Conservation (phyloP, 2,888 invertebrate genomes). For the Chaitophorus viminalis region DNA sequence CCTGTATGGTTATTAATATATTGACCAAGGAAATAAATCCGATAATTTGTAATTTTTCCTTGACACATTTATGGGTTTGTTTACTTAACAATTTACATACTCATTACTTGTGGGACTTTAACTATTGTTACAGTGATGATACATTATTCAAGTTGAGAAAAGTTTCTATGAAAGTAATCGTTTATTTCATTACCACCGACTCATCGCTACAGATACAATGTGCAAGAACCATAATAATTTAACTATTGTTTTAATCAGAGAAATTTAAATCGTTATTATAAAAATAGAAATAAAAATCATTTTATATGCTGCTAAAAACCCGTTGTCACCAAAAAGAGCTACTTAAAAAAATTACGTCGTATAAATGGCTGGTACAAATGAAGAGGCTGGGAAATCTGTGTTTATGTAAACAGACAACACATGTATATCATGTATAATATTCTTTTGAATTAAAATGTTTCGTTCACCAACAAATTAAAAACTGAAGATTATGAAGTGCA, state of each 20-base stretch:
- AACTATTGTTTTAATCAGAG: not conserved
- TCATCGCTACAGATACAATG: not conserved
- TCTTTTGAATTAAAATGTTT: not conserved
- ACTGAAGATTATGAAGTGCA: not conserved
- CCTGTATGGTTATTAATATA: too few species aligned
- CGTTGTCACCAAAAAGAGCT: not conserved
- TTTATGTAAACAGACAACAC: not conserved
- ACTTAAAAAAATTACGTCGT: not conserved
- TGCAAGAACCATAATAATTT: not conserved
- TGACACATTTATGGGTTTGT: too few species aligned
- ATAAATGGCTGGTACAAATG: not conserved
- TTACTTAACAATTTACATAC: too few species aligned
- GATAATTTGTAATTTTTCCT: too few species aligned
- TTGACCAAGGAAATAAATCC: too few species aligned
- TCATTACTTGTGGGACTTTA: too few species aligned
- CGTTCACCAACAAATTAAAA: not conserved
- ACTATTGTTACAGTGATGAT: not conserved
- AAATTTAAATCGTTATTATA: constrained; percentile 8
- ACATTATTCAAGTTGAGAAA: not conserved
- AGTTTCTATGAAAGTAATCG: not conserved
- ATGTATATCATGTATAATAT: too few species aligned
- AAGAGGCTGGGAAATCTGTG: not conserved
- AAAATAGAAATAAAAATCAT: constrained; percentile 2
- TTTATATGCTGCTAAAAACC: constrained; percentile 18
- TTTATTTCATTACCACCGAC: not conserved